Conservation (phyloP, 1,140 invertebrate species). For the Diprion similis region DNA sequence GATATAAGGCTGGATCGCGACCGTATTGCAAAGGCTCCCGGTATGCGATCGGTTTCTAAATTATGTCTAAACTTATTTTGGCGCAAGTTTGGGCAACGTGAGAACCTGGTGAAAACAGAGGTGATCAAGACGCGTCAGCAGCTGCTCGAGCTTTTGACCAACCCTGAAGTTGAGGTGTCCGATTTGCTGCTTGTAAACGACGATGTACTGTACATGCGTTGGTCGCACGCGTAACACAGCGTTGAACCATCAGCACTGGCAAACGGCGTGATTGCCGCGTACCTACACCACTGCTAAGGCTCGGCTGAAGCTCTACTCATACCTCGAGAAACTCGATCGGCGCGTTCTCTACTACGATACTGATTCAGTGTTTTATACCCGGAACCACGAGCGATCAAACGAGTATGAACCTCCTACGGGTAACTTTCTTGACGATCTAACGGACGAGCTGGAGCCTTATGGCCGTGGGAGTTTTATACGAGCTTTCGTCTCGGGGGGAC, state of each 20-base stretch:
- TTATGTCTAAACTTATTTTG: slow-evolving; percentile 44
- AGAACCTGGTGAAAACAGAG: too few relatives aligned
- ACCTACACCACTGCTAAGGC: slow-evolving; percentile 51
- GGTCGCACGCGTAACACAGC: slow-evolving; percentile 23
- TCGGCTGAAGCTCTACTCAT: slow-evolving; percentile 43
- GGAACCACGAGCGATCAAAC: slow-evolving; percentile 9
- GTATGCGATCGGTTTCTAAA: slow-evolving; percentile 40
- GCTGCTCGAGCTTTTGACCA: slow-evolving; percentile 28
- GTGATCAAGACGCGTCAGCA: too few relatives aligned
- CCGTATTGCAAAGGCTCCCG: slow-evolving; percentile 47
- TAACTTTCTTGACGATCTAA: slow-evolving; percentile 33
- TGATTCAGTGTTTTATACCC: slow-evolving; percentile 34
- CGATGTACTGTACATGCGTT: slow-evolving; percentile 29
- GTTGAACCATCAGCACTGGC: slow-evolving; percentile 11
- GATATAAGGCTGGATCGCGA: too few relatives aligned
- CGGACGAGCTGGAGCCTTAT: slow-evolving; percentile 27
- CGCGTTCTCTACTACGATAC: slow-evolving; percentile 51
- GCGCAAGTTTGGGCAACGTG: slow-evolving; percentile 40
- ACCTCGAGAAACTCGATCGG: slow-evolving; percentile 37
- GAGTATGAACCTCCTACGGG: slow-evolving; percentile 32
- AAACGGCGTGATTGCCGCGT: slow-evolving; percentile 43
- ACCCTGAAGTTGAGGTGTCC: slow-evolving; percentile 28
- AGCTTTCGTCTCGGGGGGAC: too few relatives aligned
- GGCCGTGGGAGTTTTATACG: too few relatives aligned
- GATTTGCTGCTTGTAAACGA: slow-evolving; percentile 27